Evolutionary conservation across 2,797 vertebrate species (phyloP).

Genomic region (Cirrhinus molitorella): DNA sequence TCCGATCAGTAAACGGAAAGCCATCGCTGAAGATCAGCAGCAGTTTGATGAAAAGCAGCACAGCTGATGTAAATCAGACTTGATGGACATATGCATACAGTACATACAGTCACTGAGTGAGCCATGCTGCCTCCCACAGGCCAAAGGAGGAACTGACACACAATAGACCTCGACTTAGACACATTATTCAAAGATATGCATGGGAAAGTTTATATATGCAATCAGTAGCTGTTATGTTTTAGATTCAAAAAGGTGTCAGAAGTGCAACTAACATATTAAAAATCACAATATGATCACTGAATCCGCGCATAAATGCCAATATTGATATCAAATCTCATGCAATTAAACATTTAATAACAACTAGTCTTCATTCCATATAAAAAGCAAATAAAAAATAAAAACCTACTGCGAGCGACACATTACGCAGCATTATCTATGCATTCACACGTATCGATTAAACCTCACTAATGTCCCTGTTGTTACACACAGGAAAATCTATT

Average conservation of each 20-base stretch:
- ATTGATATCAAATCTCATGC: background rate
- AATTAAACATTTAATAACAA: background rate
- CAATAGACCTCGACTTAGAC: too few relatives aligned
- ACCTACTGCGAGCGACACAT: background rate
- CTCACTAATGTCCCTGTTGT: conserved; percentile 70
- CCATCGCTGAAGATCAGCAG: background rate
- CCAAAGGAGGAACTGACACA: conserved; percentile 50
- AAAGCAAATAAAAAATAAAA: background rate
- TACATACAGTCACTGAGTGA: conserved; percentile 62
- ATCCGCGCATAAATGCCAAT: background rate
- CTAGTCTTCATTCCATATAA: background rate
- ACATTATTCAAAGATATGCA: too few relatives aligned
- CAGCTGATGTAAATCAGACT: conserved; percentile 3
- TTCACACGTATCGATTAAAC: conserved; percentile 68
- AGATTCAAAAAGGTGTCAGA: background rate
- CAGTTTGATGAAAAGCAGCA: background rate
- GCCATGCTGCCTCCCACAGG: conserved; percentile 84
- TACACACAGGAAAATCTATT: conserved; percentile 63
- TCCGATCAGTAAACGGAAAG: background rate
- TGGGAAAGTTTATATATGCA: too few relatives aligned
- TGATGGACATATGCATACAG: conserved; percentile 2
- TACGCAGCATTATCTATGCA: conserved; percentile 46
- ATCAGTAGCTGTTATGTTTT: background rate
- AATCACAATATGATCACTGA: background rate
- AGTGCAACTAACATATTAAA: background rate